Evolutionary conservation across 2,113 vertebrate genomes (phyloP), one percentile per base, ranked within the genome.

Genomic region (Pagrus major): DNA sequence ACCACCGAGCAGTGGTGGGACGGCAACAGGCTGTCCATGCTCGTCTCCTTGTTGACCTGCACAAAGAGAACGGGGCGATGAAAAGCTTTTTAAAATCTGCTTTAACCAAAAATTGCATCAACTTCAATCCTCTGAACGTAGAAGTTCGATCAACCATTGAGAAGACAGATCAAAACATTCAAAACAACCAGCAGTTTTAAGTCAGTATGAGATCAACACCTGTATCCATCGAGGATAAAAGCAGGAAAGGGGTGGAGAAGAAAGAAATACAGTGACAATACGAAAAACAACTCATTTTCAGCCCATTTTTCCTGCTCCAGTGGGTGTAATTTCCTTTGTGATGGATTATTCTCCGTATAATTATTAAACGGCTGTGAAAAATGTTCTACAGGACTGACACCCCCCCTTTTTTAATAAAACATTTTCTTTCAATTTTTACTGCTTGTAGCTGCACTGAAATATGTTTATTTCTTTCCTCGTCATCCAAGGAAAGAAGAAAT

Each of bases 21-120:
- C 42, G 89, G 56, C 2, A 70, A 42, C 1, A 92, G 56, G 9
- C 88, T 94, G 47, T 96, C 96, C 3, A 96, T 96, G 84, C 97
- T 99, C 14, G 98, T 99, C 95, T 97, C 96, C 90, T 94, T 94
- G 84, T 94, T 94, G 46, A 93, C 88, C 92, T 92, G 61, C 2
- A 46, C 1, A n/a, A 1, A 51, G 29, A 42, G 47, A 0, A 74
- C 39, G 54, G 1, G 20, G 15, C 12, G 16, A 25, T 2, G 2
- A 41, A 0, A 3, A 51, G 46, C 64, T 23, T 49, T n/a, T 63
- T 47, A 60, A n/a, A n/a, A n/a, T n/a, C n/a, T n/a, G n/a, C n/a
- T n/a, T n/a, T n/a, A n/a, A n/a, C n/a, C n/a, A n/a, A n/a, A n/a
- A n/a, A 60, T 23, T 5, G 41, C 25, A 25, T 63, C 23, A 27